Evolutionary conservation across 2,888 invertebrate genomes (phyloP), one percentile per base, ranked within the genome.

Genomic region (Ophioninae sp.): DNA sequence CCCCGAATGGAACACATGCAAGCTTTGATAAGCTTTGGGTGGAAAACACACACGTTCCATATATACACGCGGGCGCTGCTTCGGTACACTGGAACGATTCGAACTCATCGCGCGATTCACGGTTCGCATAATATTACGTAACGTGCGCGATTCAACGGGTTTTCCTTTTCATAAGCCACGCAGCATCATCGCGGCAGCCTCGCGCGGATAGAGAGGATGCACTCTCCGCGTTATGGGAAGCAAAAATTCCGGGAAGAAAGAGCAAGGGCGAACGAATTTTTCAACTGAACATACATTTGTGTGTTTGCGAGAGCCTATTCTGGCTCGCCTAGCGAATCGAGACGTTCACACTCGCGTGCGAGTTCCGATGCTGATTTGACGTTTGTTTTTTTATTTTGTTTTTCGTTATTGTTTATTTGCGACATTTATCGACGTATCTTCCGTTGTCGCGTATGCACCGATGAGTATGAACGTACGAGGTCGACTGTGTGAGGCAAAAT

Each of bases 1-100:
- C 87, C 89, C 91, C 89, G 90, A 91, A 91, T 88, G 87, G 89
- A 91, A 91, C 91, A 91, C 91, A 92, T 91, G 92, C 91, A 91
- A 91, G 89, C 90, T 90, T 91, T 91, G 92, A 92, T 92, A 92
- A 92, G 92, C 91, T 89, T 89, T 89, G 83, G 88, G 87, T 56
- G 56, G 68, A 73, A 81, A 91, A 87, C 87, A 89, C 90, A 88
- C 90, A 86, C 85, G 87, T 84, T 73, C 39, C 20, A 61, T 61
- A 61, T 61, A 68, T 21, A 61, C 50, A 44, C 64, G 64, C 59
- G 30, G 69, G 74, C 30, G 30, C 39, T 56, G 72, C 50, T 70
- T 65, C 73, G 85, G 82, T 83, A 84, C 87, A 68, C 76, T 69
- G 85, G 88, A 90, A 88, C 88, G 87, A 89, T 90, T 91, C 89